Evolutionary conservation across 2,113 vertebrate genomes (phyloP), one percentile per base, ranked within the genome.

Genomic region (Gnathonemus longibarbis): DNA sequence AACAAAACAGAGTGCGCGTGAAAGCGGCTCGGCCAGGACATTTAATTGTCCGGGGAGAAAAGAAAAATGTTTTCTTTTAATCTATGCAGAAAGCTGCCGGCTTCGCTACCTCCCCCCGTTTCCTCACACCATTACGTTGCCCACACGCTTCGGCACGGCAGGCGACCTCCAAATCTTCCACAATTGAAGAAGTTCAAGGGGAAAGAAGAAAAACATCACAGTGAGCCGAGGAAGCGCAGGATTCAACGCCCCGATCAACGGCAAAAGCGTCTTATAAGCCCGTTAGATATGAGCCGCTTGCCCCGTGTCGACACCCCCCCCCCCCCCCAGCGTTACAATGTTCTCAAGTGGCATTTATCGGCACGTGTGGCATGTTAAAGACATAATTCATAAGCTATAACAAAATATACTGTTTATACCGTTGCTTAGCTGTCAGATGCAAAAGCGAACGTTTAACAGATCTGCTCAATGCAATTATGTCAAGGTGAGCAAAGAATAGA

Each of bases 61-160:
- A 46, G 49, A 74, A 42, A 80, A 80, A 77, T 89, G 42, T 46
- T 70, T 89, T 46, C 58, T 89, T 77, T 74, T 70, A 70, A 58
- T 66, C 88, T 74, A 19, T 39, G 42, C 42, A 74, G 42, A 86
- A 86, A 19, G 48, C 48, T 27, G 48, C 45, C 11, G 48, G 24
- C 24, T 24, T 49, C 10, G 4, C 45, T 50, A 49, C 42, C 49
- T 27, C 84, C 24, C 46, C 15, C 35, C 48, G 84, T 86, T 86
- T 86, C n/a, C 84, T 49, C 11, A 24, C n/a, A 86, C 84, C 84
- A 50, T 86, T 86, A 86, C 24, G 21, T 27, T 24, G 84, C 48
- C 45, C 84, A 49, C 84, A 3, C 84, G 13, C 35, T 42, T 48
- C 3, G 84, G 24, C 84, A 24, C n/a, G 48, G 46, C 84, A 48